Conservation (phyloP, 2,797 vertebrate genomes). For the Crocidura indochinensis region DNA sequence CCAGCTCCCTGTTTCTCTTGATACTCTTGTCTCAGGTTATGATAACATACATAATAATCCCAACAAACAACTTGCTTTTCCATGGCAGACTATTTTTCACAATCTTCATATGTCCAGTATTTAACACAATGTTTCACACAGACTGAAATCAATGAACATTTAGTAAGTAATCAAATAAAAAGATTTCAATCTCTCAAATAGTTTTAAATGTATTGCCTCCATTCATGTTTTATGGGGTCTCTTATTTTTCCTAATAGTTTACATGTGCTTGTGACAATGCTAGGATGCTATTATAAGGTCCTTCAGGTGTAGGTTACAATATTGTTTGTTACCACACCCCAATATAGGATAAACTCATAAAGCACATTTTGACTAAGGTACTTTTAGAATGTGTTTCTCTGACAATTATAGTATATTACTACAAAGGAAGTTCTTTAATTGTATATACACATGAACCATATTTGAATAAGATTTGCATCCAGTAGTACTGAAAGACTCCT, state of each 20-base stretch:
- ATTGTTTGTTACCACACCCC: background rate
- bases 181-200: slow-evolving; percentile 60
- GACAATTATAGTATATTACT: background rate
- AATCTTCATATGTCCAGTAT: background rate
- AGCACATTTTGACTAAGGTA: background rate
- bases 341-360: slow-evolving; percentile 3
- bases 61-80: background rate
- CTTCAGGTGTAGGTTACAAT: background rate
- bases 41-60: background rate
- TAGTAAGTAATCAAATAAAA: slow-evolving; percentile 20
- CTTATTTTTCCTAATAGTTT: slow-evolving; percentile 14
- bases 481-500: too few relatives aligned
- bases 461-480: too few relatives aligned
- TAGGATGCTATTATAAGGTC: background rate
- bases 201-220: slow-evolving; percentile 11
- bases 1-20: background rate
- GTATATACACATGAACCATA: too few relatives aligned
- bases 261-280: background rate
- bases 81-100: background rate
- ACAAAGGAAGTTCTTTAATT: too few relatives aligned
- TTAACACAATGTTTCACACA: slow-evolving; percentile 34
- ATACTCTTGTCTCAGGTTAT: background rate
- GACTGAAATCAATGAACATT: slow-evolving; percentile 69
- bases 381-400: slow-evolving; percentile 31
- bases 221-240: slow-evolving; percentile 3